phyloP scores from a whole-genome alignment of 2,888 invertebrate genomes.

The Mactromeris polynyma region DNA sequence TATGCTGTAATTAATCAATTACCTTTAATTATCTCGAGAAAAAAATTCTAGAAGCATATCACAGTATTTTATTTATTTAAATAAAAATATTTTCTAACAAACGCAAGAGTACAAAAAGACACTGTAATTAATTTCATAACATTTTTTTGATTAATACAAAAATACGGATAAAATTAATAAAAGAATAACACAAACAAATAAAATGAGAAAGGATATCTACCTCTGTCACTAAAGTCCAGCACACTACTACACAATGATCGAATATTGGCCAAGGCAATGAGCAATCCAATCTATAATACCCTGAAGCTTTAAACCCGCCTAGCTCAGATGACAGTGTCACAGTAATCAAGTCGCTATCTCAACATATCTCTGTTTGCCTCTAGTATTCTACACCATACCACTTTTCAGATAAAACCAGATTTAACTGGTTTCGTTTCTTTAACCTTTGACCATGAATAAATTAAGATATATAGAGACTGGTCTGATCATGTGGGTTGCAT shows the following conservation, averaged over 20 bases:
- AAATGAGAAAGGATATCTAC: background rate
- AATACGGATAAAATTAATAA: background rate
- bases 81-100: no score
- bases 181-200: background rate
- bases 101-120: no score
- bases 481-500: background rate
- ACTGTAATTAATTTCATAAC: background rate
- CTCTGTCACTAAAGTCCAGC: background rate
- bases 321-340: background rate
- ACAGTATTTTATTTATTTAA: background rate
- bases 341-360: background rate
- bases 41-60: no score
- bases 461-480: background rate
- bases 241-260: background rate
- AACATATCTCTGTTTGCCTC: background rate
- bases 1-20: no score
- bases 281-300: background rate
- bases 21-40: no score
- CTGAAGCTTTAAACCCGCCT: background rate
- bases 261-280: background rate
- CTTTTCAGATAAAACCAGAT: background rate
- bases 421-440: background rate
- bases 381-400: background rate
- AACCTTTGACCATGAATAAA: constrained; percentile 11
- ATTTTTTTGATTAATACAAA: background rate